Percentiles rank a stretch among this genome's conserved stretches.
Conservation (phyloP, 2,888 invertebrate species). For the Cataglyphis livida region DNA sequence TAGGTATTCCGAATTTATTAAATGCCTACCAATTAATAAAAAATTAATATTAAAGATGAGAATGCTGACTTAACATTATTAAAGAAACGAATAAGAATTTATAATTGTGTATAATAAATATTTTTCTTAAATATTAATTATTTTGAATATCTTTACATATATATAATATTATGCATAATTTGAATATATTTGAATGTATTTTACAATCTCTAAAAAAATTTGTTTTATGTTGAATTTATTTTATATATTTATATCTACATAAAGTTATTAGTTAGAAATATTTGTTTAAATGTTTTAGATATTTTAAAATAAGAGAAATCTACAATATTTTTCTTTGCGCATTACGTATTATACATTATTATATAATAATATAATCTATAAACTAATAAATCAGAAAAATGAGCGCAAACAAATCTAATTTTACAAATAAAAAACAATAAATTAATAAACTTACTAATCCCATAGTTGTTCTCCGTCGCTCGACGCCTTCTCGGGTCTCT, state of each 20-base stretch:
- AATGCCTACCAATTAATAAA: not conserved
- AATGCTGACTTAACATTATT: not conserved
- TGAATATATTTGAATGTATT: not conserved
- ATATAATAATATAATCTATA: not conserved
- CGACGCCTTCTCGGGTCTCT: not conserved
- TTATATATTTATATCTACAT: not conserved
- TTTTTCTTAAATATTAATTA: not conserved
- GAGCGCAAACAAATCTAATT: not conserved
- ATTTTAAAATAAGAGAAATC: not conserved
- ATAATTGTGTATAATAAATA: not conserved
- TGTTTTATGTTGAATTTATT: not conserved
- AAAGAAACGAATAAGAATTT: not conserved
- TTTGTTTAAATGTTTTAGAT: not conserved
- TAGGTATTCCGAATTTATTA: constrained; percentile 12
- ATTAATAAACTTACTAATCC: not conserved
- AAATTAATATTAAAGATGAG: not conserved
- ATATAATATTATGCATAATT: not conserved
- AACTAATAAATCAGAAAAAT: not conserved
- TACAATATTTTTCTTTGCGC: not conserved
- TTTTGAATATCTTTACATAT: not conserved
- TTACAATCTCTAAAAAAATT: not conserved
- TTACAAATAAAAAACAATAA: not conserved
- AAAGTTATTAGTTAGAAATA: not conserved
- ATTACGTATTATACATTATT: not conserved
- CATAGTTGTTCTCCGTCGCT: not conserved